phyloP scores from a whole-genome alignment of 2,888 invertebrate species.

The Acrobasis repandana region DNA sequence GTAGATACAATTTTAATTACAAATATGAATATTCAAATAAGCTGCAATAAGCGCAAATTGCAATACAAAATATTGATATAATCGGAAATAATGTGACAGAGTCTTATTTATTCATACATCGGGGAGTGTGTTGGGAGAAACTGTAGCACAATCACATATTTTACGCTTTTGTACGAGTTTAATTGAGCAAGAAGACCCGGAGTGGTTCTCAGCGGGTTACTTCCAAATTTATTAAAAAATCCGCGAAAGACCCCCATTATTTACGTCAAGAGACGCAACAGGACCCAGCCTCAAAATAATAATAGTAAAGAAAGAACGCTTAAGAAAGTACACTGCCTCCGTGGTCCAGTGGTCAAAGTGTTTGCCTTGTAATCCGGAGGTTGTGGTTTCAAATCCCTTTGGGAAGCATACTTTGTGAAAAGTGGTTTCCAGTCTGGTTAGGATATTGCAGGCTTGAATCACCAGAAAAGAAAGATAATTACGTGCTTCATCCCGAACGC shows the following conservation, averaged over 20 bases:
- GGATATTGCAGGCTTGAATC: no score
- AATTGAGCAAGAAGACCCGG: slow-evolving; percentile 76
- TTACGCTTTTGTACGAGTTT: slow-evolving; percentile 77
- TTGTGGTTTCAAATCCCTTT: no score
- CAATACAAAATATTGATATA: slow-evolving; percentile 71
- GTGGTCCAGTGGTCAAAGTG: no score
- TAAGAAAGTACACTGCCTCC: no score
- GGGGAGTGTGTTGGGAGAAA: slow-evolving; percentile 58
- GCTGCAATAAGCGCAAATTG: slow-evolving; percentile 55
- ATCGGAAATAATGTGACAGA: slow-evolving; percentile 74
- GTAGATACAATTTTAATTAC: slow-evolving; percentile 22
- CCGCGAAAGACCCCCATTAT: slow-evolving; percentile 73
- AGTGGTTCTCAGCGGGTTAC: slow-evolving; percentile 72
- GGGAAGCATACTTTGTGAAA: no score
- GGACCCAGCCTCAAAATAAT: slow-evolving; percentile 42
- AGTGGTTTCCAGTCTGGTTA: no score
- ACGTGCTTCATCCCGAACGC: no score
- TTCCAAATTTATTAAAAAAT: slow-evolving; percentile 75
- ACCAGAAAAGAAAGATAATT: no score
- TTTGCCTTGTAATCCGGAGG: no score
- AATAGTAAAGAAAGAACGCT: not conserved
- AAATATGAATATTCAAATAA: slow-evolving; percentile 37
- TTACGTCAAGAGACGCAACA: slow-evolving; percentile 70
- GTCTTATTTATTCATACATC: slow-evolving; percentile 67
- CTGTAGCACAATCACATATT: slow-evolving; percentile 78